Evolutionary conservation across 2,113 vertebrate species (phyloP).

Genomic region (Marmota monax): DNA sequence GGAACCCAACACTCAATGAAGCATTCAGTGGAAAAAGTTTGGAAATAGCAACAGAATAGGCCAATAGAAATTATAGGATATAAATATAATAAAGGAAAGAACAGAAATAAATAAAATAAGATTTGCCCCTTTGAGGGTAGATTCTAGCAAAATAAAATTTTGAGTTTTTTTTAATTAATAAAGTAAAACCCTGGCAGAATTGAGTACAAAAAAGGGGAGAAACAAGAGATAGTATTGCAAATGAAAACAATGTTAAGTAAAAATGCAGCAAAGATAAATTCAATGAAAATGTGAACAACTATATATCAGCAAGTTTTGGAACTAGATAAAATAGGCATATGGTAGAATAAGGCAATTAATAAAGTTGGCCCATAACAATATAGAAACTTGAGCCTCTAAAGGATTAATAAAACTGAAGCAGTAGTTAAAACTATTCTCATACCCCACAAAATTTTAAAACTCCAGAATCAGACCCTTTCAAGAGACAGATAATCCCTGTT

Average conservation of each 20-base stretch:
- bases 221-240: neutral
- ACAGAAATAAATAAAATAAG: neutral
- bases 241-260: neutral
- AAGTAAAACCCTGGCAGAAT: neutral
- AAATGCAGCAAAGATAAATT: neutral
- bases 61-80: neutral
- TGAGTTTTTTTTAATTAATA: neutral
- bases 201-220: neutral
- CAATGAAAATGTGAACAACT: neutral
- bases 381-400: neutral
- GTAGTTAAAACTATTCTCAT: neutral
- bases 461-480: neutral
- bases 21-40: neutral
- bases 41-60: neutral
- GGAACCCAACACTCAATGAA: neutral
- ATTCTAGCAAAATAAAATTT: neutral
- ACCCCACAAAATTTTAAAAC: neutral
- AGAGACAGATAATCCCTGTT: neutral
- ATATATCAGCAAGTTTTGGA: neutral
- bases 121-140: neutral
- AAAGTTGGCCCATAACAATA: neutral
- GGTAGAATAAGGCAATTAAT: neutral
- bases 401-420: neutral
- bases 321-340: neutral
- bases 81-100: conserved; percentile 7